Evolutionary conservation across 1,140 invertebrate genomes (phyloP), one percentile per base, ranked within the genome.

Genomic region (Diploscapter pachys): DNA sequence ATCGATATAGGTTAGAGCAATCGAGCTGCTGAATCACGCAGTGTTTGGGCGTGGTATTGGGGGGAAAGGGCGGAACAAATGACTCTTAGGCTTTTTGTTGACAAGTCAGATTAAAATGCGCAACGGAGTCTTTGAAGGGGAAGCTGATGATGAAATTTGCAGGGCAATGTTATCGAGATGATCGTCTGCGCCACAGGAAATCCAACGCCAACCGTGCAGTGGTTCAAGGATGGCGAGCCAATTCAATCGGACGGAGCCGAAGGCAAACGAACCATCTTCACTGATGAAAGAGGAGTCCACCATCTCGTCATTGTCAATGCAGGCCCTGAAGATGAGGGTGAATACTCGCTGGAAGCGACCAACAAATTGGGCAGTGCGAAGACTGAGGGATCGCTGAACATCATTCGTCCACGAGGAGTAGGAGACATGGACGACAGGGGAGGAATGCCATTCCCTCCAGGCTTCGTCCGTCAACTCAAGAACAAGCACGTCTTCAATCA

Each of bases 401-500:
- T 85, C 4, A 85, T 85, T 62, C 57, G 72, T 54, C 83, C 83
- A 8, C 71, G 83, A 8, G 67, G 61, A 48, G 72, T 75, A 51
- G 79, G 71, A 11, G 74, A 68, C 56, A 74, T 72, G 54, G 76
- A 73, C 49, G 79, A 67, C 74, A 66, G 79, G 31, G 74, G 81
- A 59, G 83, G 80, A 48, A 80, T 82, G 77, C 82, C 84, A 61
- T 83, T 83, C 82, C 83, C 83, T 50, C 83, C 83, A 51, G 83
- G 83, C 9, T 85, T 85, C 72, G 85, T 85, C 52, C 78, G 83
- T 61, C 83, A 85, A 72, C 70, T 85, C 5, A 85, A 86, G 70
- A 85, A 85, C 78, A 85, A 86, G 52, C 83, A 85, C 68, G 83
- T 85, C 61, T 85, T 85, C 75, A 79, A 84, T 9, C 77, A 86